Evolutionary conservation across 2,113 vertebrate species (phyloP).

Genomic region (Misgurnus mizolepis): DNA sequence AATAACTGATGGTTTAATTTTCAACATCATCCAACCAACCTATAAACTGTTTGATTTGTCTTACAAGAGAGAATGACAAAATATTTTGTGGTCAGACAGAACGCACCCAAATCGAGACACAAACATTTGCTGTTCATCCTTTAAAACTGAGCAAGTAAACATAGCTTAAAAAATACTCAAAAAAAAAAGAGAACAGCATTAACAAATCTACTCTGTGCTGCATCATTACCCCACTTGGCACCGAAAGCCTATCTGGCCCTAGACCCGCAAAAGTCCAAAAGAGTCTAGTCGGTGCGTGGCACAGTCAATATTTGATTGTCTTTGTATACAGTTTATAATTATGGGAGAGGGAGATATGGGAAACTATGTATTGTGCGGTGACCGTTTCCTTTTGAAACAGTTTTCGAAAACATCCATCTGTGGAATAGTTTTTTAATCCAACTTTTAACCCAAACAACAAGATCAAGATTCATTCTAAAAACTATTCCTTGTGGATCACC

Average conservation of each 20-base stretch:
- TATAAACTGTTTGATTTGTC: background rate
- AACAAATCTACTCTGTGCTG: constrained; percentile 46
- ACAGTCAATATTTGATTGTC: constrained; percentile 52
- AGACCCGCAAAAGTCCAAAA: constrained; percentile 13
- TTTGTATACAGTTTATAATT: constrained; percentile 25
- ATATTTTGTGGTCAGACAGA: constrained; percentile 22
- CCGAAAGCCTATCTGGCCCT: constrained; percentile 4
- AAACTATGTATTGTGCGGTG: constrained; percentile 79
- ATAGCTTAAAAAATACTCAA: constrained; percentile 23
- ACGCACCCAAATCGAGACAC: constrained; percentile 3
- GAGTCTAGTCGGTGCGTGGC: constrained; percentile 6
- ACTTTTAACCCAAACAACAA: no score
- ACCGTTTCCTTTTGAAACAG: constrained; percentile 61
- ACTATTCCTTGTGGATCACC: background rate
- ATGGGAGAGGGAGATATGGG: background rate
- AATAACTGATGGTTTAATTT: background rate
- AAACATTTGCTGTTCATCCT: constrained; percentile 28
- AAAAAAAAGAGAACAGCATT: background rate
- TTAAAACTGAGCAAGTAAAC: constrained; percentile 44
- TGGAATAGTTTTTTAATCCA: no score
- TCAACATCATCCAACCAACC: background rate
- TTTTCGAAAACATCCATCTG: no score
- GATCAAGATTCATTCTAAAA: background rate
- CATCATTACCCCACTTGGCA: constrained; percentile 26
- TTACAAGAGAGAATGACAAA: background rate